Base-by-base conservation (phyloP, 2,888 invertebrate species). In the Catocala fraxini region DNA sequence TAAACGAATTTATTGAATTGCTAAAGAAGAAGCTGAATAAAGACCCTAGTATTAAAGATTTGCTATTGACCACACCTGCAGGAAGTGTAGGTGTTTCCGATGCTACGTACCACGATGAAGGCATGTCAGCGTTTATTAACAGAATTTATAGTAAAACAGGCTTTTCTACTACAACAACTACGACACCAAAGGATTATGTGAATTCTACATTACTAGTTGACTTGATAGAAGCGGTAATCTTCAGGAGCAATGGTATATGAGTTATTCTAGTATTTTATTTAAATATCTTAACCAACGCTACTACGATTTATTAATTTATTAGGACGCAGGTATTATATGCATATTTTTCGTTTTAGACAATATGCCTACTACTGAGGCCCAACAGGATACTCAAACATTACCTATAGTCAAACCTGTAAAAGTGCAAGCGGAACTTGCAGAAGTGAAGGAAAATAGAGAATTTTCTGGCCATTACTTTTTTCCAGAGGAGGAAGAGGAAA, bases 381-480 rank as follows among this genome's bases (percentile, higher is more conserved):
- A 73, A 61, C 68, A 70, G 45, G 73, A 70, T 63, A 76, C 81
- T 53, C 77, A 77, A 56, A 56, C 75, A 33, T 49, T 70, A 51
- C 61, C 77, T 13, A 80, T 83, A 42, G 83, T 89, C 4, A 87
- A 73, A 60, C 88, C 91, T 7, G 70, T 92, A 4, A 89, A 85
- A 81, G 84, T 93, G 42, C 89, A 89, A 74, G 90, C 92, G n/a
- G 89, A 91, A 73, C 65, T 91, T 25, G 87, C 88, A 15, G 84
- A 88, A 82, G 65, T 88, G 1, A 85, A 82, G 66, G 68, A 72
- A 55, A 92, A 92, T 72, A 69, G 77, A 34, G 89, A 92, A 53
- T 90, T 90, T 61, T 89, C 91, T 35, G 93, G 93, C 2, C 92
- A 93, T 76, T 93, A 89, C 59, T 94, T 94, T 75, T 93, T 93